phyloP scores from a whole-genome alignment of 2,888 invertebrate species.

The Epinotia nisella region DNA sequence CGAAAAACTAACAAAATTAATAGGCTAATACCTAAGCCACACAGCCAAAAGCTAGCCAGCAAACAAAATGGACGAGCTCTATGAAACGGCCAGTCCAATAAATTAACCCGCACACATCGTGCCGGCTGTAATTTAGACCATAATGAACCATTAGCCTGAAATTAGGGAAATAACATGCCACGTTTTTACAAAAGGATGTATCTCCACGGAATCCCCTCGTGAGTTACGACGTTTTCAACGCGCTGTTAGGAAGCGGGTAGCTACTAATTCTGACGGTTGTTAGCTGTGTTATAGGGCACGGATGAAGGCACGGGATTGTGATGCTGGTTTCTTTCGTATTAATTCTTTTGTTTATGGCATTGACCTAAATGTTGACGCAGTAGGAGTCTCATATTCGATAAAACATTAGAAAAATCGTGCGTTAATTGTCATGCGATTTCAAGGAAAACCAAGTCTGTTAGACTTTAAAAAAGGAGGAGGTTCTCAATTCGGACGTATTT shows the following conservation, averaged over 20 bases:
- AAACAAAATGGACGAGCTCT: conserved; percentile 32
- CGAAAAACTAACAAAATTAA: background rate
- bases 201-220: background rate
- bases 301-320: conserved; percentile 2
- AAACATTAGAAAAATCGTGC: too few relatives aligned
- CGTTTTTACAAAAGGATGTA: background rate
- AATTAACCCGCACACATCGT: conserved; percentile 39
- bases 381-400: too few relatives aligned
- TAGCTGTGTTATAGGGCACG: conserved; percentile 9
- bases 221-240: background rate
- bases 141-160: conserved; percentile 45
- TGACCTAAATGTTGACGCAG: background rate
- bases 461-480: too few relatives aligned
- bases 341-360: background rate
- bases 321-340: conserved; percentile 15
- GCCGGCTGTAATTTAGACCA: conserved; percentile 44
- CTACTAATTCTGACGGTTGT: conserved; percentile 41
- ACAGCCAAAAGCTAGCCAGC: conserved; percentile 2
- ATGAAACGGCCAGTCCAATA: conserved; percentile 36
- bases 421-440: too few relatives aligned
- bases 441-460: too few relatives aligned
- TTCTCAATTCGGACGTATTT: too few relatives aligned
- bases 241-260: background rate
- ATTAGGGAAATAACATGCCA: conserved; percentile 42
- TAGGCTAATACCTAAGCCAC: background rate